Evolutionary conservation across 2,888 invertebrate genomes (phyloP).

Genomic region (Neoascia interrupta): DNA sequence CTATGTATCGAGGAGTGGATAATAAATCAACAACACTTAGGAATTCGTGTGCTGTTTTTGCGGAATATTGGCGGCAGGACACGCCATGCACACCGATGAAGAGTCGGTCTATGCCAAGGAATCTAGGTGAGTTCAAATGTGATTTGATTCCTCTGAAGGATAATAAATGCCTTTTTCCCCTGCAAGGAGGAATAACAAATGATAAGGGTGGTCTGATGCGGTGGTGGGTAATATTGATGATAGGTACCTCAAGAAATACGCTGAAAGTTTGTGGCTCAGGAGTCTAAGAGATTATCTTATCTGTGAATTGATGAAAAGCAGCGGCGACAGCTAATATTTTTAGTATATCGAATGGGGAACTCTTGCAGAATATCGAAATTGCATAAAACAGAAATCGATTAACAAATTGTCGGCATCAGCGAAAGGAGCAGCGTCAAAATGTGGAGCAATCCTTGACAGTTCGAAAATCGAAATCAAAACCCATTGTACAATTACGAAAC

Average conservation of each 20-base stretch:
- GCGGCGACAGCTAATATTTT: neutral
- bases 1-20: conserved; percentile 3
- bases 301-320: conserved; percentile 40
- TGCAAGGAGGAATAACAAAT: conserved; percentile 16
- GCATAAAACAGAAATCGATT: too few relatives aligned
- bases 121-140: conserved; percentile 50
- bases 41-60: conserved; percentile 30
- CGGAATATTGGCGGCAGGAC: conserved; percentile 12
- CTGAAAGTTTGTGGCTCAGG: neutral
- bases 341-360: neutral
- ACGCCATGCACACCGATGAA: neutral
- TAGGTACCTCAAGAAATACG: conserved; percentile 12
- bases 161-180: conserved; percentile 52
- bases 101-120: neutral
- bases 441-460: too few relatives aligned
- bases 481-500: conserved; percentile 45
- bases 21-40: conserved; percentile 18
- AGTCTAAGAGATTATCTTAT: conserved; percentile 19
- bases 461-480: conserved; percentile 30
- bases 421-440: too few relatives aligned
- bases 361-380: too few relatives aligned
- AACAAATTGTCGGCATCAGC: too few relatives aligned
- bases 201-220: too few relatives aligned
- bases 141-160: conserved; percentile 42
- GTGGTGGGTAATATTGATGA: conserved; percentile 48